These are phyloP conservation scores for Apamea anceps DNA, from an alignment of 2,888 invertebrate genomes.

Conservation along the genomic window DNA sequence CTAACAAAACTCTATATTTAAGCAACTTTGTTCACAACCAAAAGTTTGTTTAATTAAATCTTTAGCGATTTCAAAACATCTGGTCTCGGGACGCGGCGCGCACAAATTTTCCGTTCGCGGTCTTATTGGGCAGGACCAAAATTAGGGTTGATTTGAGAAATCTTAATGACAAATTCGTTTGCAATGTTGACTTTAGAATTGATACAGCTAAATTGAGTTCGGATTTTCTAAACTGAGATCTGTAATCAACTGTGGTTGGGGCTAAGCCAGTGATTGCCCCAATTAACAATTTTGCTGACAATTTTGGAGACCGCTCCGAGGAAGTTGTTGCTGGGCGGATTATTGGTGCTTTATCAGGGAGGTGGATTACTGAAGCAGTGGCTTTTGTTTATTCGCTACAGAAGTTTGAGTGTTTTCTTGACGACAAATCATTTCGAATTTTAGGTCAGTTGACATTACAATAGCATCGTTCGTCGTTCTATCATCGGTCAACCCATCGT, in stretches of 20 bases:
- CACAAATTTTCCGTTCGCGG: conserved; percentile 70
- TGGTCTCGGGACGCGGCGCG: conserved; percentile 68
- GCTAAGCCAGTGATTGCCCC: conserved; percentile 49
- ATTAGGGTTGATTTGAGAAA: conserved; percentile 63
- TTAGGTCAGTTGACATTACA: neutral
- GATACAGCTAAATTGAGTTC: conserved; percentile 59
- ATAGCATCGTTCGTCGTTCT: too few species aligned
- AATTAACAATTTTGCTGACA: conserved; percentile 53
- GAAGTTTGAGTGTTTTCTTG: neutral
- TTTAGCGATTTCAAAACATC: conserved; percentile 81
- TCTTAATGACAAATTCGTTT: conserved; percentile 63
- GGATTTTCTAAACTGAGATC: conserved; percentile 56
- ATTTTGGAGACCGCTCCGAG: conserved; percentile 38
- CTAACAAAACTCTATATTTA: conserved; percentile 74
- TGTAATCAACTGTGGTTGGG: conserved; percentile 54
- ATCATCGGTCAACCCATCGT: too few species aligned
- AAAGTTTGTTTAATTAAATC: conserved; percentile 84
- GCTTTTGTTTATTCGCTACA: conserved; percentile 23
- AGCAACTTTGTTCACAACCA: conserved; percentile 71
- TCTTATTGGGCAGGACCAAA: conserved; percentile 60
- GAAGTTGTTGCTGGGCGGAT: conserved; percentile 41
- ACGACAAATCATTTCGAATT: neutral
- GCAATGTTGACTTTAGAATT: conserved; percentile 58
- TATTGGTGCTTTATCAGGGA: conserved; percentile 34
- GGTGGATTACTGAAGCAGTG: conserved; percentile 16